Percentiles rank a stretch among this genome's conserved stretches.
Conservation (phyloP, 2,797 vertebrate genomes). For the Girardinus metallicus region DNA sequence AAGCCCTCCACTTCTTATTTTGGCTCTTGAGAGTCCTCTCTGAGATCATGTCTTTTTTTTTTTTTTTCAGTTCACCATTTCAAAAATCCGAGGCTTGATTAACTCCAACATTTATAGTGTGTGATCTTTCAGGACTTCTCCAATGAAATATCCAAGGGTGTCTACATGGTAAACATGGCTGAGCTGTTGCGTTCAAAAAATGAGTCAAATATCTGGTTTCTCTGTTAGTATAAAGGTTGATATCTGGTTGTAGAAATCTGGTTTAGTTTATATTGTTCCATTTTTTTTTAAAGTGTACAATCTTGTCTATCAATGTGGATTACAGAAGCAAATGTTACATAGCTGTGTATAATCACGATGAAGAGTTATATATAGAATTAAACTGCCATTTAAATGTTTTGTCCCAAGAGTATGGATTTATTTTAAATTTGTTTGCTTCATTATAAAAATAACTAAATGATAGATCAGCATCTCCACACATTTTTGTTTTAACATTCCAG, state of each 20-base stretch:
- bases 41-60: background rate
- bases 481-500: background rate
- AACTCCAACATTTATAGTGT: background rate
- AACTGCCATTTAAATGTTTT: background rate
- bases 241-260: background rate
- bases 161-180: background rate
- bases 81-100: background rate
- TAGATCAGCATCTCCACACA: background rate
- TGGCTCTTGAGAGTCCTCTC: slow-evolving; percentile 62
- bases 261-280: background rate
- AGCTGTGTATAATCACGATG: background rate
- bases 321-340: background rate
- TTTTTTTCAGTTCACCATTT: background rate
- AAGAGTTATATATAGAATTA: background rate
- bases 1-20: slow-evolving; percentile 73
- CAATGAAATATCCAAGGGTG: background rate
- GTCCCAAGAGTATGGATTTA: background rate
- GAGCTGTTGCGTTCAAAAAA: background rate
- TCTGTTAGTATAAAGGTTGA: background rate
- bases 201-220: background rate
- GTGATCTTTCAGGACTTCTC: background rate
- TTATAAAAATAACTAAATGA: background rate
- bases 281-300: background rate
- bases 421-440: background rate
- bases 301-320: background rate